A percentile compares a stretch with the other conserved stretches of the same genome.
These are phyloP conservation scores for Tenthredo distinguenda DNA, from an alignment of 2,888 invertebrate genomes.

Conservation along the genomic window DNA sequence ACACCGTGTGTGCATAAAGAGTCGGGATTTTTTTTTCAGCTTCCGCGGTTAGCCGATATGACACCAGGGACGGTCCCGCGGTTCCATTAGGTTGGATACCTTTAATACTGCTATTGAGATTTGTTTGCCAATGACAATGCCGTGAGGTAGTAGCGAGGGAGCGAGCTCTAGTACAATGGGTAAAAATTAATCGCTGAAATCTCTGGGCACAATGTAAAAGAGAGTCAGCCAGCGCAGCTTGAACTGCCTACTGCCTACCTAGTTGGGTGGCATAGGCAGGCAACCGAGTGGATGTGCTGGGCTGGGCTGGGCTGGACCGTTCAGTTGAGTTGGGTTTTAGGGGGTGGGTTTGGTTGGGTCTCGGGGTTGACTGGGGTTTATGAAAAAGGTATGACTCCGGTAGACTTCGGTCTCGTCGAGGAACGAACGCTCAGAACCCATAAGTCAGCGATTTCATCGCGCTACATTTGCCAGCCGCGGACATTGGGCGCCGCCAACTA, in stretches of 20 bases:
- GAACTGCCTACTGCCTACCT: slow-evolving; percentile 28
- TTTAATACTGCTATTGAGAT: slow-evolving; percentile 76
- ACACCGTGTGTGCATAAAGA: slow-evolving; percentile 36
- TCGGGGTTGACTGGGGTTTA: slow-evolving; percentile 24
- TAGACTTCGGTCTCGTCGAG: slow-evolving; percentile 25
- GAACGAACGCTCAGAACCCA: slow-evolving; percentile 65
- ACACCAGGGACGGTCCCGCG: slow-evolving; percentile 20
- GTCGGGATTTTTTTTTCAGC: not conserved
- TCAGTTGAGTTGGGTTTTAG: slow-evolving; percentile 23
- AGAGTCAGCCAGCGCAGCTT: slow-evolving; percentile 44
- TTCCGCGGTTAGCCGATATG: slow-evolving; percentile 39
- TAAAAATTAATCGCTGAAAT: slow-evolving; percentile 77
- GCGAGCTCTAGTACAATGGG: slow-evolving; percentile 68
- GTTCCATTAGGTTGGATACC: slow-evolving; percentile 65
- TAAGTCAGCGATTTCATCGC: slow-evolving; percentile 77
- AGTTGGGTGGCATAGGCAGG: slow-evolving; percentile 24
- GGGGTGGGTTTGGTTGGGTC: slow-evolving; percentile 13
- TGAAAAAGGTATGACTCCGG: slow-evolving; percentile 39
- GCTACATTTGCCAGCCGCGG: slow-evolving; percentile 74
- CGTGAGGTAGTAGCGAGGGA: slow-evolving; percentile 63
- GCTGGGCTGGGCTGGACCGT: not conserved
- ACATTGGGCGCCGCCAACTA: slow-evolving; percentile 49
- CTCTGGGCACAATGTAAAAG: slow-evolving; percentile 58
- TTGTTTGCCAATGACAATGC: slow-evolving; percentile 77
- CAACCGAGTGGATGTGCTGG: slow-evolving; percentile 8